Evolutionary conservation across 2,797 vertebrate genomes (phyloP).

Genomic region (Okamejei kenojei): DNA sequence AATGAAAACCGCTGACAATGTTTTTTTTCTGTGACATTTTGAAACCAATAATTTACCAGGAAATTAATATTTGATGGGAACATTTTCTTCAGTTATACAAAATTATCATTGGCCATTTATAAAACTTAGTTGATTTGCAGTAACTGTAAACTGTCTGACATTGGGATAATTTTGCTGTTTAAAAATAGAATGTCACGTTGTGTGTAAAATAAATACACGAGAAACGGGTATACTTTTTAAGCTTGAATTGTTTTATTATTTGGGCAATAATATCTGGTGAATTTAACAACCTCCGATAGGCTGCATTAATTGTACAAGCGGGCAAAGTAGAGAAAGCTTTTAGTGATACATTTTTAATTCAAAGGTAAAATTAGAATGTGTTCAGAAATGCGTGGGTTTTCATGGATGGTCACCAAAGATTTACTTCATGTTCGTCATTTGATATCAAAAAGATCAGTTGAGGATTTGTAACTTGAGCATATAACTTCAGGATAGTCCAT

Average conservation of each 20-base stretch:
- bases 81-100: not conserved
- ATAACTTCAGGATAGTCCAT: too few species aligned
- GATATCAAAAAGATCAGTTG: too few species aligned
- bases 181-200: not conserved
- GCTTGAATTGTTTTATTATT: not conserved
- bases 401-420: too few species aligned
- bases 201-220: not conserved
- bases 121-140: not conserved
- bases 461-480: too few species aligned
- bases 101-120: not conserved
- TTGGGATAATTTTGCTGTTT: not conserved
- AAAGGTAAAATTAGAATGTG: too few species aligned
- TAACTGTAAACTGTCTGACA: not conserved
- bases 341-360: too few species aligned
- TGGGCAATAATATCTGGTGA: not conserved
- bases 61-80: not conserved
- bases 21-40: not conserved
- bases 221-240: not conserved
- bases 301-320: not conserved
- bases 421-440: too few species aligned
- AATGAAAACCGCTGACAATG: not conserved
- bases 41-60: not conserved
- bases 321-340: not conserved
- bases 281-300: not conserved
- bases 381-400: too few species aligned